Evolutionary conservation across 2,797 vertebrate species (phyloP).

Genomic region (Myotis myotis): DNA sequence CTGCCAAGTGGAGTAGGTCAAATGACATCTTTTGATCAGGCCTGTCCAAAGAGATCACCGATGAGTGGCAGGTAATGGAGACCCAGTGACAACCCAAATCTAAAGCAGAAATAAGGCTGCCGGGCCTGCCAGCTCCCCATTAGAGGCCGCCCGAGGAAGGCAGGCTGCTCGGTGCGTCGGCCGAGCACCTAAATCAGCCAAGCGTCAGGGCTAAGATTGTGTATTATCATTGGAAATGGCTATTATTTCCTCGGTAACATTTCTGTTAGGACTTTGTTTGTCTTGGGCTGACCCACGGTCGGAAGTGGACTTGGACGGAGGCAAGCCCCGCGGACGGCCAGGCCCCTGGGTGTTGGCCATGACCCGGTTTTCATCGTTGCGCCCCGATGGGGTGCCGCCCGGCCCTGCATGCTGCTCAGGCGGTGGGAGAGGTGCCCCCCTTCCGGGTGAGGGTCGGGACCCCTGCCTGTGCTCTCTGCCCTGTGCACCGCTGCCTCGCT

Average conservation of each 20-base stretch:
- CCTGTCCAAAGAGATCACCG: conserved; percentile 99
- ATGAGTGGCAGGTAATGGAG: conserved; percentile 99
- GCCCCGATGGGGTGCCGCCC: conserved; percentile 75
- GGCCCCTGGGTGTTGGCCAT: conserved; percentile 79
- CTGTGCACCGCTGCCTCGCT: fast-evolving
- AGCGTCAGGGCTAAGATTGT: conserved; percentile 96
- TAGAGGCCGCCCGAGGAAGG: conserved; percentile 94
- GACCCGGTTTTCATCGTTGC: conserved; percentile 79
- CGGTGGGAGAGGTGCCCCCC: not conserved
- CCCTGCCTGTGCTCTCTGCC: not conserved
- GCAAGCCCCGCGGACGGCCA: conserved; percentile 72
- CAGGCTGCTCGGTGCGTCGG: conserved; percentile 93
- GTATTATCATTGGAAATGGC: conserved; percentile 99
- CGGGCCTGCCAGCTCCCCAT: conserved; percentile 99
- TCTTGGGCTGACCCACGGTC: conserved; percentile 83
- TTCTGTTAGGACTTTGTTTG: conserved; percentile 94
- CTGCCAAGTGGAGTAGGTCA: conserved; percentile 98
- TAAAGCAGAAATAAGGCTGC: conserved; percentile 97
- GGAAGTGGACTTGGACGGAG: conserved; percentile 80
- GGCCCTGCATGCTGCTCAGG: conserved; percentile 68
- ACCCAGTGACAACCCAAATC: conserved; percentile 97
- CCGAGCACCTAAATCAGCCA: conserved; percentile 97
- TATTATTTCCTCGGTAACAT: conserved; percentile 99
- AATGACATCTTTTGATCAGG: conserved; percentile 99
- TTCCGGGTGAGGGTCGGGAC: not conserved